Base-by-base conservation (phyloP, 2,888 invertebrate species). In the Plemyria rubiginata region DNA sequence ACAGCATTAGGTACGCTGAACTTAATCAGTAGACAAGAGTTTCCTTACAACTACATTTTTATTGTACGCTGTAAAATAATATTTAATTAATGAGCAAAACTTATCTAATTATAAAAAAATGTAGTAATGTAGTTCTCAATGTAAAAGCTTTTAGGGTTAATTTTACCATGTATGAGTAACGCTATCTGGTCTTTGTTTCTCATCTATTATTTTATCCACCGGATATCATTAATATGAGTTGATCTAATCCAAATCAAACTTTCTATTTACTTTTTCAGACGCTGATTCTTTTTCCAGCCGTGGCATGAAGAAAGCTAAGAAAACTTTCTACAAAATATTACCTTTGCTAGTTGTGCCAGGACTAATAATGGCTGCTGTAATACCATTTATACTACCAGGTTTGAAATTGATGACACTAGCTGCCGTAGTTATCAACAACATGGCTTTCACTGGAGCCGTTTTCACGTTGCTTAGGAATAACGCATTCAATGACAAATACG, bases 321-420 rank as follows among this genome's bases (percentile, higher is more conserved):
- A 92, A 67, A 70, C 73, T 40, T 87, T 92, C 45, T 84, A 84
- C 66, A 80, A 81, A 40, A 75, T 91, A 9, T 82, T 95, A 48
- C 95, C 95, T 0, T 87, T 94, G 36, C 73, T 95, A 54, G 75
- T 95, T 16, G 79, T 95, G 66, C 96, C 96, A 0, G 95, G 94
- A 0, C 89, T 96, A 3, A 77, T 95, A 0, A 91, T 96, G 90
- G 94, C 95, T 0, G 95, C 95, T 11, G 84, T 96, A 51, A 80
- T 96, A 75, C 96, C 96, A 0, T 96, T 96, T 80, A 80, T 95
- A 15, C 80, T 96, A 74, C 96, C 96, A 0, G 94, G 94, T 0
- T 77, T 96, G 13, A 95, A 95, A 78, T 93, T 96, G 93, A 94
- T 94, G 79, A 94, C 95, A 0, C 84, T 95, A 36, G 89, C 93